A percentile compares a stretch with the other conserved stretches of the same genome.
phyloP scores from a whole-genome alignment of 2,113 vertebrate genomes.

The Mirza zaza region DNA sequence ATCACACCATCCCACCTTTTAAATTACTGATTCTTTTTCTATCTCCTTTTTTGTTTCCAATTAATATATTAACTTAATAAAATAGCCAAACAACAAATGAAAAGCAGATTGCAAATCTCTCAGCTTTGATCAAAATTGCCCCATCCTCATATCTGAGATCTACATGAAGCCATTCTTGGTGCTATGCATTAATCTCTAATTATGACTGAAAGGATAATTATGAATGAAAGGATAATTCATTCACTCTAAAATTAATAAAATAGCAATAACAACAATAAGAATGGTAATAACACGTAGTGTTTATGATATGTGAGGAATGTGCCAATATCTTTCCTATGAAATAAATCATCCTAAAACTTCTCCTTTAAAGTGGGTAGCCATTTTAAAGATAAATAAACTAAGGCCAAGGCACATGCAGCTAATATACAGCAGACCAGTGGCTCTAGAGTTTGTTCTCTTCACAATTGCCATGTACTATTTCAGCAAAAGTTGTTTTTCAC shows the following conservation, averaged over 20 bases:
- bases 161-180: neutral
- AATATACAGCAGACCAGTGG: rapidly evolving
- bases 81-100: neutral
- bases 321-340: neutral
- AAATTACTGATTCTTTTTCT: neutral
- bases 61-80: neutral
- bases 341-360: neutral
- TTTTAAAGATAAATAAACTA: neutral
- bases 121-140: neutral
- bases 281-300: neutral
- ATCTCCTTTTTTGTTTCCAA: neutral
- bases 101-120: neutral
- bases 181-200: neutral
- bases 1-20: neutral
- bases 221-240: neutral
- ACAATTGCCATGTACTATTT: neutral
- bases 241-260: conserved; percentile 15
- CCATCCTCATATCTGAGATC: neutral
- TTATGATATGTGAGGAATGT: neutral
- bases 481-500: neutral
- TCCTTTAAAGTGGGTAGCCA: neutral
- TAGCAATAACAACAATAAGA: neutral
- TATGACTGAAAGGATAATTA: neutral
- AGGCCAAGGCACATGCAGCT: neutral
- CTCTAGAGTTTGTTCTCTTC: neutral